These are phyloP conservation scores for Vidua chalybeata DNA, from an alignment of 2,113 vertebrate genomes.

Conservation along the genomic window DNA sequence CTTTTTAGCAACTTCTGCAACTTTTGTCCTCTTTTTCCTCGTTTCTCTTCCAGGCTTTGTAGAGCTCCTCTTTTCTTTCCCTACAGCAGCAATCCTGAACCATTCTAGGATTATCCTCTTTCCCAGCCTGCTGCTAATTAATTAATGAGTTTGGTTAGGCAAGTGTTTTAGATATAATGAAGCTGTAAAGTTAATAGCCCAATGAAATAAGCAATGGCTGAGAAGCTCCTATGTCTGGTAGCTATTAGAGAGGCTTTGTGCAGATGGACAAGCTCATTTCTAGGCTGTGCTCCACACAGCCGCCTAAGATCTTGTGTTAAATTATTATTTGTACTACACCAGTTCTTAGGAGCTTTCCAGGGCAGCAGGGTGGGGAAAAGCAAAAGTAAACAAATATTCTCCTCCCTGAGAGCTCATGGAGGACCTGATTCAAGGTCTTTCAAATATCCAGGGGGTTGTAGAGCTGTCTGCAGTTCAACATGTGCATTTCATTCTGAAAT, in stretches of 20 bases:
- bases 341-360: background rate
- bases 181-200: slow-evolving; percentile 20
- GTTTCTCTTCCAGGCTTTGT: background rate
- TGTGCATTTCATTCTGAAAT: background rate
- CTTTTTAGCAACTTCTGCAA: background rate
- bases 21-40: background rate
- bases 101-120: background rate
- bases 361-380: background rate
- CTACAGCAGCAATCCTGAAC: background rate
- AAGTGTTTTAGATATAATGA: slow-evolving; percentile 25
- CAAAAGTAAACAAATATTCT: background rate
- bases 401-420: background rate
- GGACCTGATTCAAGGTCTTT: background rate
- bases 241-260: background rate
- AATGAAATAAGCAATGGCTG: background rate
- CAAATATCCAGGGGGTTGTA: background rate
- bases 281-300: background rate
- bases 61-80: background rate
- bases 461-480: background rate
- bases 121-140: slow-evolving; percentile 10
- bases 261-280: background rate
- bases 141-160: slow-evolving; percentile 35
- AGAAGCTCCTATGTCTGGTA: background rate
- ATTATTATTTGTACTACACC: background rate
- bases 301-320: background rate